Conservation (phyloP, 2,797 vertebrate genomes). For the Cyclopterus lumpus region DNA sequence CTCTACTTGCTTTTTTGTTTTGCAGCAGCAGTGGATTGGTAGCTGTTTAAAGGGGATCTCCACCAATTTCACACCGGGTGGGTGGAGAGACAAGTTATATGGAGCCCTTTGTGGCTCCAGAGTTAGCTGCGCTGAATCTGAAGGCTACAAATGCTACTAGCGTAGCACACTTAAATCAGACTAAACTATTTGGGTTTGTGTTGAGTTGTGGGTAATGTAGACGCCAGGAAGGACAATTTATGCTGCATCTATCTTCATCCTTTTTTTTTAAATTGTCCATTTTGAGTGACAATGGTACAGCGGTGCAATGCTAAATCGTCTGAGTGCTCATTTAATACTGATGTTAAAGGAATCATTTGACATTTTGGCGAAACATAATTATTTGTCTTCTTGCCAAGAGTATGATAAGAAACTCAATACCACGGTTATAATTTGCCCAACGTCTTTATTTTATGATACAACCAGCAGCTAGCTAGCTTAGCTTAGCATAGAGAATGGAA, state of each 20-base stretch:
- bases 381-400: neutral
- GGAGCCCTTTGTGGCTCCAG: neutral
- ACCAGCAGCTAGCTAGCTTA: neutral
- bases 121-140: too few species aligned
- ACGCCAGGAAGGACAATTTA: neutral
- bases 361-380: neutral
- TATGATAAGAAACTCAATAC: neutral
- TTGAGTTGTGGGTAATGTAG: neutral
- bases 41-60: neutral
- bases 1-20: neutral
- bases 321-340: neutral
- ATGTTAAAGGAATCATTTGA: neutral
- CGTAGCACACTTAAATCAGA: neutral
- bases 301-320: neutral
- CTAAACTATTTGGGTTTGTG: neutral
- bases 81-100: neutral
- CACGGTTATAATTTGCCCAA: neutral
- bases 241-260: neutral
- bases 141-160: neutral
- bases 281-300: neutral
- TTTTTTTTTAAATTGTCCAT: neutral
- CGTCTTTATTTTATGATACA: neutral
- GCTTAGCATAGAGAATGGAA: neutral
- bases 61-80: neutral
- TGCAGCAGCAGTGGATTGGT: neutral